phyloP scores from a whole-genome alignment of 2,888 invertebrate genomes.

The Eurois occulta region DNA sequence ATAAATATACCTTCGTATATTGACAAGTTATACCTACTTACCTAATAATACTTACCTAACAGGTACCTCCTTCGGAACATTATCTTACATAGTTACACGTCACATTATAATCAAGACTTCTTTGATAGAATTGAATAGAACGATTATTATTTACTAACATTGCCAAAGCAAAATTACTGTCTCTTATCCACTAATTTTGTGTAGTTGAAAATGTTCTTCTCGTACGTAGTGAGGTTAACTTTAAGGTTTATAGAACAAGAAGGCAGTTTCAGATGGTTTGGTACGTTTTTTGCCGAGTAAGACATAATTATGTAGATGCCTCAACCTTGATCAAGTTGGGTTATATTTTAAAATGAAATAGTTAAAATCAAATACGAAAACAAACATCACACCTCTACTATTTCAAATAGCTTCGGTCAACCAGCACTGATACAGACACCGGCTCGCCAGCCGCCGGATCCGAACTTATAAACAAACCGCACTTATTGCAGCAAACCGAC shows the following conservation, averaged over 20 bases:
- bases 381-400: constrained; percentile 34
- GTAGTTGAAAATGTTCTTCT: background rate
- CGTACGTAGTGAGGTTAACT: background rate
- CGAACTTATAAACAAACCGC: constrained; percentile 59
- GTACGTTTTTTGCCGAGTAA: constrained; percentile 15
- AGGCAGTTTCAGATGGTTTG: background rate
- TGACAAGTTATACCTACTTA: background rate
- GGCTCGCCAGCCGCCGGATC: constrained; percentile 43
- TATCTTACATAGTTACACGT: constrained; percentile 27
- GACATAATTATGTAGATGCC: background rate
- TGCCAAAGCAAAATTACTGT: constrained; percentile 30
- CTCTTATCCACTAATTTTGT: constrained; percentile 18
- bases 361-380: constrained; percentile 16
- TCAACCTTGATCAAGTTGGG: background rate
- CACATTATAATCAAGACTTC: constrained; percentile 46
- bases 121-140: constrained; percentile 44
- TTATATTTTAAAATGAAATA: background rate
- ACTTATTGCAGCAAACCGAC: constrained; percentile 31
- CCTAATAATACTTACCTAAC: background rate
- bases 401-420: constrained; percentile 45
- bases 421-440: constrained; percentile 48
- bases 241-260: background rate
- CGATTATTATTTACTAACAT: constrained; percentile 9
- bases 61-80: constrained; percentile 13
- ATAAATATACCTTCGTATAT: constrained; percentile 27